phyloP scores from a whole-genome alignment of 2,888 invertebrate genomes.

The Sinopyrophorus schimmeli region DNA sequence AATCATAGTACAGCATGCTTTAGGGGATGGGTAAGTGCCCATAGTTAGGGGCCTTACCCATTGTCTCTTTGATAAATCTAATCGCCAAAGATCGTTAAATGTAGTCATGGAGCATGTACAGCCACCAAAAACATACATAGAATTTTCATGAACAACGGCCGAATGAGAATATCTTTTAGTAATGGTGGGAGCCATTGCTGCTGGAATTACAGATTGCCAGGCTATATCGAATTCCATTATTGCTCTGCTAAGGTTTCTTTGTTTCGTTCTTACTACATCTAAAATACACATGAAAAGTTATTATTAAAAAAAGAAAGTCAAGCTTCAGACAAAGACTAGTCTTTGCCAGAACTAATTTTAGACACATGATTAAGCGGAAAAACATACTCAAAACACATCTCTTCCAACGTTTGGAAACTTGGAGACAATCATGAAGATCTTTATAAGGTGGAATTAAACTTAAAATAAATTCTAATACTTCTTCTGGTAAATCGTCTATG shows the following conservation, averaged over 20 bases:
- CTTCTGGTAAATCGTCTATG: constrained; percentile 83
- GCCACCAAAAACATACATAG: constrained; percentile 95
- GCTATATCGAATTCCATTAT: constrained; percentile 74
- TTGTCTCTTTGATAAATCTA: constrained; percentile 81
- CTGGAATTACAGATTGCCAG: constrained; percentile 69
- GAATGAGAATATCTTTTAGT: constrained; percentile 92
- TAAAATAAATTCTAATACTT: constrained; percentile 90
- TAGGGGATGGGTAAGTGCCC: constrained; percentile 92
- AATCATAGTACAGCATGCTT: constrained; percentile 93
- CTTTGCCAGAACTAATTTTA: constrained; percentile 23
- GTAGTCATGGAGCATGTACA: constrained; percentile 93
- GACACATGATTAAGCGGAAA: constrained; percentile 28
- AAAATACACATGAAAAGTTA: constrained; percentile 47
- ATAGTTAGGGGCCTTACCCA: constrained; percentile 85
- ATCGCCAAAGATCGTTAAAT: constrained; percentile 94
- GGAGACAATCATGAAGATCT: constrained; percentile 83
- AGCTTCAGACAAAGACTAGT: constrained; percentile 24
- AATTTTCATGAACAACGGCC: constrained; percentile 79
- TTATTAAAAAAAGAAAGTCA: neutral
- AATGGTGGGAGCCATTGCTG: constrained; percentile 72
- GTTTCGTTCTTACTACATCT: constrained; percentile 80
- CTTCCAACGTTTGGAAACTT: constrained; percentile 87
- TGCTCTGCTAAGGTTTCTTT: constrained; percentile 75
- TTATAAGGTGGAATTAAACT: constrained; percentile 87
- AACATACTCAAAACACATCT: constrained; percentile 79